A percentile compares a stretch with the other conserved stretches of the same genome.
These are phyloP conservation scores for Busseola fusca DNA, from an alignment of 2,888 invertebrate genomes.

Conservation along the genomic window DNA sequence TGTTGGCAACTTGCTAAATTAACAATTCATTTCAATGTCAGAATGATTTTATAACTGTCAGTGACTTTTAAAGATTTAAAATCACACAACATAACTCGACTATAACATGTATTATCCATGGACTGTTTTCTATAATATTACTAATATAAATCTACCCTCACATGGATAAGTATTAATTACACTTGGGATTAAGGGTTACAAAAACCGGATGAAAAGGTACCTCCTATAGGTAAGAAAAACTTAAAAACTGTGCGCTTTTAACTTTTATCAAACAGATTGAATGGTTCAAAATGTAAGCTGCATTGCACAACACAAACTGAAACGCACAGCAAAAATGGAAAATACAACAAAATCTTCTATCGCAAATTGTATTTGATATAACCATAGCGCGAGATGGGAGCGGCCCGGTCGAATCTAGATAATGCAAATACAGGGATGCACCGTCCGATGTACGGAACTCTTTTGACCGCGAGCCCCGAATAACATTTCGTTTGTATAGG, in stretches of 20 bases:
- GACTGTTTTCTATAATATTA: too few relatives aligned
- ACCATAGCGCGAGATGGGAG: constrained; percentile 82
- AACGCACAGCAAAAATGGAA: constrained; percentile 57
- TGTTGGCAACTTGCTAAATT: too few relatives aligned
- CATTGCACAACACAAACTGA: constrained; percentile 49
- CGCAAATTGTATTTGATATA: constrained; percentile 85
- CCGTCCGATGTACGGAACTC: constrained; percentile 69
- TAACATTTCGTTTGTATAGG: constrained; percentile 70
- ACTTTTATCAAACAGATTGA: constrained; percentile 45
- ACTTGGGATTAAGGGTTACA: not conserved
- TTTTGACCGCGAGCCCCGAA: constrained; percentile 72
- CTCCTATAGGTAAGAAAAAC: not conserved
- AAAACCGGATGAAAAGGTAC: not conserved
- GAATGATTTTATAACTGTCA: too few relatives aligned
- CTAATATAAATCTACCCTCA: too few relatives aligned
- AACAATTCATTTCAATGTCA: too few relatives aligned
- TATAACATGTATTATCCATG: too few relatives aligned
- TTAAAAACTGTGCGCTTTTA: constrained; percentile 19
- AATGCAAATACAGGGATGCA: constrained; percentile 78
- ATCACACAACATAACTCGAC: too few relatives aligned
- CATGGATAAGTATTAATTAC: too few relatives aligned
- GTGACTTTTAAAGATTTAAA: too few relatives aligned
- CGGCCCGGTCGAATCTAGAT: constrained; percentile 81
- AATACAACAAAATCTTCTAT: constrained; percentile 78
- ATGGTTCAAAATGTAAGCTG: constrained; percentile 42